Percentiles rank a stretch among this genome's conserved stretches.
phyloP scores from a whole-genome alignment of 2,888 invertebrate species.

The Pecten maximus region DNA sequence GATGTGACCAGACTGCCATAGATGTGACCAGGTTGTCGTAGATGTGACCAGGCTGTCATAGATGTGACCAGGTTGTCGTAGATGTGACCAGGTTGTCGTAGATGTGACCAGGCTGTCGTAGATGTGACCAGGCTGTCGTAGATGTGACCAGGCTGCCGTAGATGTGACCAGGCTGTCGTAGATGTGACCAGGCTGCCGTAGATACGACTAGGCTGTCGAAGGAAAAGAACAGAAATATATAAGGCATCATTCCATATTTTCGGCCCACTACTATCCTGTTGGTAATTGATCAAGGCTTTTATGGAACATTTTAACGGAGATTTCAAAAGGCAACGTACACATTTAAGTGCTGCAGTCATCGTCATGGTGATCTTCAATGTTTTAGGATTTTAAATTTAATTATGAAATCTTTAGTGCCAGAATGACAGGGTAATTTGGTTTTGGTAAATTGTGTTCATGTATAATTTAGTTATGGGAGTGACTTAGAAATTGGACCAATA shows the following conservation, averaged over 20 bases:
- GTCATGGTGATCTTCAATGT: slow-evolving; percentile 14
- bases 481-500: background rate
- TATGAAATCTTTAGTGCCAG: slow-evolving; percentile 5
- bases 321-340: slow-evolving; percentile 9
- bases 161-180: background rate
- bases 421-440: slow-evolving; percentile 24
- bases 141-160: too few species aligned
- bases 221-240: background rate
- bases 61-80: background rate
- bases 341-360: slow-evolving; percentile 6
- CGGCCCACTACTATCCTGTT: background rate
- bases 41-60: too few species aligned
- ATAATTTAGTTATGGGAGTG: slow-evolving; percentile 18
- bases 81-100: too few species aligned
- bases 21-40: too few species aligned
- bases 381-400: slow-evolving; percentile 30
- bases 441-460: slow-evolving; percentile 32
- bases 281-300: slow-evolving; percentile 2
- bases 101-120: too few species aligned
- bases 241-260: background rate
- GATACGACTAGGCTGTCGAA: background rate
- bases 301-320: background rate
- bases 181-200: background rate
- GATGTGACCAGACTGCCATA: too few species aligned
- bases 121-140: too few species aligned